Base-by-base conservation (phyloP, 2,113 vertebrate genomes). In the Empidonax traillii region DNA sequence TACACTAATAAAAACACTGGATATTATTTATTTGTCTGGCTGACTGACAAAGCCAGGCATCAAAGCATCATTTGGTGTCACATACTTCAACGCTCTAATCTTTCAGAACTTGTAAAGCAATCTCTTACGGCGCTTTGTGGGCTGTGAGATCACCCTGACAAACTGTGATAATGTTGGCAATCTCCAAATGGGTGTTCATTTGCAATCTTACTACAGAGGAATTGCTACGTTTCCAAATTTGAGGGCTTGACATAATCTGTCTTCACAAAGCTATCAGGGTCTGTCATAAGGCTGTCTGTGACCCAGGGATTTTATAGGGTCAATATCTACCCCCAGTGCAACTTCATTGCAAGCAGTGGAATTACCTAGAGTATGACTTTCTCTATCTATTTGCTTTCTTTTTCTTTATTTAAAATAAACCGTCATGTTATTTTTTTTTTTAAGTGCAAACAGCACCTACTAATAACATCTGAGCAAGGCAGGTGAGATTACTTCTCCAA, bases 161-260 rank as follows among this genome's bases (percentile, higher is more conserved):
- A 97, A 97, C 94, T 96, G 95, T 94, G 96, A 97, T 96, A 96
- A 97, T 93, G 94, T 85, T 94, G 94, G 94, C 95, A 96, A 96
- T 97, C 93, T 96, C 96, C 51, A 10, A 91, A 95, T 90, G 95
- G 96, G 96, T 96, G 94, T 92, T 96, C 96, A 96, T 96, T 96
- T 96, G 92, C 92, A 96, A 96, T 92, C 93, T 93, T 93, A 92
- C 88, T 94, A 89, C 83, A 83, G 92, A 96, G 92, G 90, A 93
- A 96, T 92, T 90, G 92, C 93, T 92, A 61, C 1, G 65, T 94
- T 93, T 95, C 95, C 93, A 96, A 96, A 96, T 96, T 92, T 67
- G 76, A 93, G 96, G 88, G 83, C 83, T 95, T 93, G 88, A 94
- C 92, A 95, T 95, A 93, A 93, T 96, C 92, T 94, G 88, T 84